Conservation (phyloP, 2,113 vertebrate species). For the Zosterops pallidus region DNA sequence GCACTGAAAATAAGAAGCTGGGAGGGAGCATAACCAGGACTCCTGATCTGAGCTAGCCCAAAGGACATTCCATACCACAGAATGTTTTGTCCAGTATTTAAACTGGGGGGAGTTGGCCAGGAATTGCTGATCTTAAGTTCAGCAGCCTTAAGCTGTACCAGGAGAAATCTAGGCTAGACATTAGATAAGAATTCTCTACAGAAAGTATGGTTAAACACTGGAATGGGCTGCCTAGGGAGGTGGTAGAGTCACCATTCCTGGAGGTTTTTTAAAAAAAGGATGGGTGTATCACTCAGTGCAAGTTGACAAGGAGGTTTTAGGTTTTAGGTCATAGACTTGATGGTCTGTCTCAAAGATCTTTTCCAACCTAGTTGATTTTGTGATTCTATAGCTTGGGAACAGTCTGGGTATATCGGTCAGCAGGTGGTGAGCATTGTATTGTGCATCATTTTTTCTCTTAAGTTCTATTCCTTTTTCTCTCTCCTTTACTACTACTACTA, state of each 20-base stretch:
- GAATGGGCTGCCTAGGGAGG: background rate
- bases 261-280: background rate
- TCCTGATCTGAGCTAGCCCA: background rate
- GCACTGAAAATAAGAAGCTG: background rate
- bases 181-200: background rate
- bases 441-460: background rate
- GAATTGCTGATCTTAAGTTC: background rate
- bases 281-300: background rate
- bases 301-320: background rate
- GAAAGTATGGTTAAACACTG: background rate
- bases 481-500: background rate
- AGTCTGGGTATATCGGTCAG: background rate
- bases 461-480: background rate
- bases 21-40: background rate
- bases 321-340: background rate
- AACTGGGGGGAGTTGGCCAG: no score
- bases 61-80: background rate
- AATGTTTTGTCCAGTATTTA: background rate
- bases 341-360: background rate
- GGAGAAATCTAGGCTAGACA: background rate
- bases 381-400: accelerated
- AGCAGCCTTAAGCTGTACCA: background rate
- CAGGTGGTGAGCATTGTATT: background rate
- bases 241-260: no score
- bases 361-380: background rate